Base-by-base conservation (phyloP, 2,888 invertebrate species). In the Podabrus alpinus region DNA sequence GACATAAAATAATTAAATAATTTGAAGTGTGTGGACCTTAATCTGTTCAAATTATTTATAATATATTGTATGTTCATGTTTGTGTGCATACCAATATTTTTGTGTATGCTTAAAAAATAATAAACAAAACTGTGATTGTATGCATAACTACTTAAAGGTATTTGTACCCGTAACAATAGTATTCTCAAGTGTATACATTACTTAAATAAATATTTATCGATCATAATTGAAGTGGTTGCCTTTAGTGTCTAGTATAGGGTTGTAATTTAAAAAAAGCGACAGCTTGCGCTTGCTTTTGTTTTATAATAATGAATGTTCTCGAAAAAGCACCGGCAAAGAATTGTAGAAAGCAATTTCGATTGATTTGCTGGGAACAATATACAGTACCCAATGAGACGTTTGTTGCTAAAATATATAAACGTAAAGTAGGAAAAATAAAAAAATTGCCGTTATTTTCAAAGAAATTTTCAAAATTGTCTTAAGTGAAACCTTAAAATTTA, bases 121-220 rank as follows among this genome's bases (percentile, higher is more conserved):
- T 64, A 64, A 64, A 64, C 16, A 64, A 64, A 64, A 64, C 13
- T 64, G 17, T 64, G 62, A 64, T 19, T 19, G 62, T 64, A 64
- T 64, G 61, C 17, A 16, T 19, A 19, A 64, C 16, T 69, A 60
- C 19, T 24, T 21, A 21, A 69, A 59, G 59, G 61, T 15, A 62
- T 68, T 29, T 72, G 25, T 69, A 61, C 29, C 29, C 67, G 19
- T 68, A 74, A 74, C 74, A 74, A 74, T 74, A 15, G 74, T 74
- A 69, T 60, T 74, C 68, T 73, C 68, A 69, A 76, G 73, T 71
- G 78, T 80, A 79, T 80, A 69, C 75, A 78, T 78, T 79, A 76
- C 78, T 81, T 81, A 80, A 79, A 83, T 82, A 85, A 85, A 85
- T 85, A 85, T 85, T 85, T 84, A 84, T 85, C 82, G 83, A 81